phyloP scores from a whole-genome alignment of 2,113 vertebrate species.

The Gasterosteus nipponicus region DNA sequence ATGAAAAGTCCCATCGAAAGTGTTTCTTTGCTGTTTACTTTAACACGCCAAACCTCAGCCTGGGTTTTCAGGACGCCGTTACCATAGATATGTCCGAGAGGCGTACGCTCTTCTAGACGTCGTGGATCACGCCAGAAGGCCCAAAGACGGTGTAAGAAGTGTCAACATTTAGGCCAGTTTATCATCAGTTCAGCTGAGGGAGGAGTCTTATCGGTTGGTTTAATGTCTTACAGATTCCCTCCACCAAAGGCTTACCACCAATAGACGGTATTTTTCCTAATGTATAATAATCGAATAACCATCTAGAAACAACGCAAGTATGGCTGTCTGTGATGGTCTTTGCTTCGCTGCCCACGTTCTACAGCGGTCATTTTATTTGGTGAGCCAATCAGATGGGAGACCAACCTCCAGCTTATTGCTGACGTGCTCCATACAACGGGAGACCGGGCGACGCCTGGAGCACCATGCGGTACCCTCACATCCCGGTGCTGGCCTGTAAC shows the following conservation, averaged over 20 bases:
- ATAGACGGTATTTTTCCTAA: constrained; percentile 87
- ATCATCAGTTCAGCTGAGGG: background rate
- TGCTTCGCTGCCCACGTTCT: background rate
- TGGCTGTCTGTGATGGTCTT: background rate
- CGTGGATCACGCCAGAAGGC: constrained; percentile 91
- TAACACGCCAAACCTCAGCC: constrained; percentile 77
- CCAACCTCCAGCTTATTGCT: constrained; percentile 90
- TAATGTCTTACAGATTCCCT: constrained; percentile 79
- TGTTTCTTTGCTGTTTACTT: constrained; percentile 53
- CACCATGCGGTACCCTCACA: constrained; percentile 86
- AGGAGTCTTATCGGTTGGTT: background rate
- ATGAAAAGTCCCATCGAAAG: background rate
- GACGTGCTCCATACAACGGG: constrained; percentile 92
- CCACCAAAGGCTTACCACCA: constrained; percentile 81
- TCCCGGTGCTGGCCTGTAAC: constrained; percentile 94
- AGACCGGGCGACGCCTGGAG: constrained; percentile 78
- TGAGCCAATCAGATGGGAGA: constrained; percentile 97
- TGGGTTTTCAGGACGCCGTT: constrained; percentile 90
- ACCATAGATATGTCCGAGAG: constrained; percentile 89
- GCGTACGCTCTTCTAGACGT: constrained; percentile 92
- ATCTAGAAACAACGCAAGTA: background rate
- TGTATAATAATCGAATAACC: rapidly evolving
- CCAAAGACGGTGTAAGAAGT: constrained; percentile 84
- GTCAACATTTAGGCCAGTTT: background rate
- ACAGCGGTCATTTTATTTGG: constrained; percentile 93